Conservation (phyloP, 2,888 invertebrate species). For the Heliconius cydno region DNA sequence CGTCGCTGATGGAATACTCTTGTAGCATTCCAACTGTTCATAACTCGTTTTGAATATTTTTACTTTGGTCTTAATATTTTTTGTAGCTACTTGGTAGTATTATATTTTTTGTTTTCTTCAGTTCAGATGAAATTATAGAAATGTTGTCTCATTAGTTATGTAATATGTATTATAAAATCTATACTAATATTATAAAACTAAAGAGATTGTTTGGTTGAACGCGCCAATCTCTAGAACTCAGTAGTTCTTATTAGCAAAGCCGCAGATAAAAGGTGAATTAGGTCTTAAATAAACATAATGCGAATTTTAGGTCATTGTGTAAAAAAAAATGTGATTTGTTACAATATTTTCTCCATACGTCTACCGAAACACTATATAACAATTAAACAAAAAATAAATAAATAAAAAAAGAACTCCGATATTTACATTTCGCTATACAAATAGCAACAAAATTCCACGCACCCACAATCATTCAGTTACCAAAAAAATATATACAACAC, state of each 20-base stretch:
- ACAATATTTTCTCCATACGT: not conserved
- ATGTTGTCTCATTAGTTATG: not conserved
- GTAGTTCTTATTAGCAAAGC: no score
- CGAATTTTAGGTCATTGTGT: no score
- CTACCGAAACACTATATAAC: not conserved
- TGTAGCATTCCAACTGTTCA: constrained; percentile 5
- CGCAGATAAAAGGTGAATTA: no score
- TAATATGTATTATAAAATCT: no score
- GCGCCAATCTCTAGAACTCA: no score
- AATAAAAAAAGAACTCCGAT: not conserved
- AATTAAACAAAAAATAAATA: not conserved
- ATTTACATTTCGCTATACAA: not conserved
- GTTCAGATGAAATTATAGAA: not conserved
- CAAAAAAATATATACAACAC: not conserved
- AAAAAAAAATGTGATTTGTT: not conserved
- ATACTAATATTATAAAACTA: no score
- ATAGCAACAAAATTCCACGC: not conserved
- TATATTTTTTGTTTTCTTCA: not conserved
- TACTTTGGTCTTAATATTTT: not conserved
- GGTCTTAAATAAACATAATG: no score
- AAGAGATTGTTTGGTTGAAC: no score
- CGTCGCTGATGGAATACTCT: constrained; percentile 26
- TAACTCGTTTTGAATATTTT: constrained; percentile 25
- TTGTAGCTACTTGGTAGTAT: not conserved
- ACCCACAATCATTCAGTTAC: not conserved